phyloP scores from a whole-genome alignment of 2,113 vertebrate species.

The Quiscalus mexicanus region DNA sequence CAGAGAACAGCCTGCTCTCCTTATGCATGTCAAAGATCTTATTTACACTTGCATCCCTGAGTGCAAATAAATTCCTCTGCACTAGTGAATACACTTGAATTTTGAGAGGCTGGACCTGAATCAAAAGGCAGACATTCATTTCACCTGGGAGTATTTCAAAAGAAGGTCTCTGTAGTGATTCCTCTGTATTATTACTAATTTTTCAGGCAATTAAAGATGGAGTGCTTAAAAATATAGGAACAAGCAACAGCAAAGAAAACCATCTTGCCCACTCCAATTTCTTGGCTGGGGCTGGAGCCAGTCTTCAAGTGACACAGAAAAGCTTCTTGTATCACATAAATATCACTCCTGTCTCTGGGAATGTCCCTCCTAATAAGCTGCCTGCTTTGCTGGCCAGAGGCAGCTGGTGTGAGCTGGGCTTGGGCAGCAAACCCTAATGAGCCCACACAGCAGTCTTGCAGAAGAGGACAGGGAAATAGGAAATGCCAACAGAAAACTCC shows the following conservation, averaged over 20 bases:
- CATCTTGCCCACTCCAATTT: background rate
- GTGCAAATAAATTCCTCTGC: background rate
- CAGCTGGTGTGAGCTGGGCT: background rate
- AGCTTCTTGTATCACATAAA: background rate
- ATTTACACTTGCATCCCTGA: background rate
- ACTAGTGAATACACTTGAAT: background rate
- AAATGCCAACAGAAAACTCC: background rate
- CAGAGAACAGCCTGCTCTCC: background rate
- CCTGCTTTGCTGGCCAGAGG: background rate
- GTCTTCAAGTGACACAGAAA: background rate
- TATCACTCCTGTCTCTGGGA: background rate
- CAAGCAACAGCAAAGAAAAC: background rate
- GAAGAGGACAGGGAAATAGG: background rate
- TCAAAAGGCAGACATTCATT: background rate
- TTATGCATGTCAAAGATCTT: background rate
- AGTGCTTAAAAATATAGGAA: background rate
- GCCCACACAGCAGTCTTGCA: background rate
- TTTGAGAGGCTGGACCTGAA: background rate
- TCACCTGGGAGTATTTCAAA: background rate
- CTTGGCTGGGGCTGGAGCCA: background rate
- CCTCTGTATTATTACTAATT: background rate
- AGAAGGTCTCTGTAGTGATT: background rate
- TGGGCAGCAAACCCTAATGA: background rate
- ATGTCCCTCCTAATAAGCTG: background rate
- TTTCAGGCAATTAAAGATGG: background rate